Evolutionary conservation across 64 coral and sea anemone genomes (phyloP).

Genomic region (Actinia tenebrosa): DNA sequence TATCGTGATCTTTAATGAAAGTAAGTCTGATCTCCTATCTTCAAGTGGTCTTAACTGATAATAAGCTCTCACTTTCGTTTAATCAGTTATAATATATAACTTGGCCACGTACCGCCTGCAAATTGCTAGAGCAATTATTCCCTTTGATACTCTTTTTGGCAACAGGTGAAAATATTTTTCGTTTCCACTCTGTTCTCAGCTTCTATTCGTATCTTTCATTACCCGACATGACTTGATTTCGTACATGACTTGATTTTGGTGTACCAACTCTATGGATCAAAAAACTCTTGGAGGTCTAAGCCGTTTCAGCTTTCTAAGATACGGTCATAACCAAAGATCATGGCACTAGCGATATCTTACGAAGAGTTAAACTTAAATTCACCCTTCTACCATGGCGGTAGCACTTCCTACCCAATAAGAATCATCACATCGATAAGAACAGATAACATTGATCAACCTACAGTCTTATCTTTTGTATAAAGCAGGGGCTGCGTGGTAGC

Average conservation of each 20-base stretch:
- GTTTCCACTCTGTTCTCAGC: too few species aligned
- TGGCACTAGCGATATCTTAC: neutral
- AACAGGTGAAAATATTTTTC: too few species aligned
- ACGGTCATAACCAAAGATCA: neutral
- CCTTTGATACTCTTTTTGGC: too few species aligned
- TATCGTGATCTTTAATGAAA: neutral
- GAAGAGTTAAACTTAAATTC: neutral
- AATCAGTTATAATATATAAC: neutral
- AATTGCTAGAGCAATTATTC: neutral
- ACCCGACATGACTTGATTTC: too few species aligned
- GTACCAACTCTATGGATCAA: too few species aligned
- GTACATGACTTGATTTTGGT: too few species aligned
- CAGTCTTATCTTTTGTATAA: neutral
- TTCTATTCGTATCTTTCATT: too few species aligned
- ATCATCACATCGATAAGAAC: neutral
- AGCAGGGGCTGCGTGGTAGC: neutral
- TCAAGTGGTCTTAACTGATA: neutral
- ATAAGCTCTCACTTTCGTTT: neutral
- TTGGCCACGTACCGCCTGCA: neutral
- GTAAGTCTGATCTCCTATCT: neutral
- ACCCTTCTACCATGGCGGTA: neutral
- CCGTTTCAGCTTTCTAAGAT: neutral
- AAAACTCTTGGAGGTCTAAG: neutral
- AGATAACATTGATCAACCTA: neutral
- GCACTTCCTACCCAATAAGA: neutral